Evolutionary conservation across 2,113 vertebrate species (phyloP).

Genomic region (Camelus bactrianus): DNA sequence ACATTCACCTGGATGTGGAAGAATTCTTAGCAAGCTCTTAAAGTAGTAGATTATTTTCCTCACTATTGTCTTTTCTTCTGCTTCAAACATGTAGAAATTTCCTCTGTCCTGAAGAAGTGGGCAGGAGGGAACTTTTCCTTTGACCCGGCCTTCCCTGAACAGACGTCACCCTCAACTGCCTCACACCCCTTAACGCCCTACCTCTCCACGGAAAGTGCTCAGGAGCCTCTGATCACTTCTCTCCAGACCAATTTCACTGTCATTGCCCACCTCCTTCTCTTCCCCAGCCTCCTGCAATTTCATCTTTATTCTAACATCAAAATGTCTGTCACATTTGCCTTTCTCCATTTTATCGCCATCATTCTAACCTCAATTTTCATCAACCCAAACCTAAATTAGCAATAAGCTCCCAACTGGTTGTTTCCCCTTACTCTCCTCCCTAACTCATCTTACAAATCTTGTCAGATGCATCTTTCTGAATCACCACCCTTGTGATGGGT

Average conservation of each 20-base stretch:
- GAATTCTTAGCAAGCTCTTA: constrained; percentile 35
- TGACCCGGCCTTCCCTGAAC: not conserved
- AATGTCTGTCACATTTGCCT: not conserved
- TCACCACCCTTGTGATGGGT: not conserved
- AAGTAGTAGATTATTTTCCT: not conserved
- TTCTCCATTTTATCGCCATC: not conserved
- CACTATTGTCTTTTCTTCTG: not conserved
- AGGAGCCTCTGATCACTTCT: not conserved
- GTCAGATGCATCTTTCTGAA: not conserved
- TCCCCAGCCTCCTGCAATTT: not conserved
- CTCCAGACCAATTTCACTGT: not conserved
- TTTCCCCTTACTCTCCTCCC: not conserved
- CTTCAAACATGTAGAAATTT: not conserved
- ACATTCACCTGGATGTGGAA: not conserved
- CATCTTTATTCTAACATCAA: not conserved
- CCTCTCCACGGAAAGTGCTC: not conserved
- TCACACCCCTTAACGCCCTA: not conserved
- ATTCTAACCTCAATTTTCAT: not conserved
- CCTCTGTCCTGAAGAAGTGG: not conserved
- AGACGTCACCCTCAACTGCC: not conserved
- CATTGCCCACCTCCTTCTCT: not conserved
- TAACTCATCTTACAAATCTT: not conserved
- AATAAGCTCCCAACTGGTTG: not conserved
- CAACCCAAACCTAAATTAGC: not conserved
- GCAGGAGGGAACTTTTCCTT: not conserved